phyloP scores from a whole-genome alignment of 2,888 invertebrate species.

The Oasisia sp. region DNA sequence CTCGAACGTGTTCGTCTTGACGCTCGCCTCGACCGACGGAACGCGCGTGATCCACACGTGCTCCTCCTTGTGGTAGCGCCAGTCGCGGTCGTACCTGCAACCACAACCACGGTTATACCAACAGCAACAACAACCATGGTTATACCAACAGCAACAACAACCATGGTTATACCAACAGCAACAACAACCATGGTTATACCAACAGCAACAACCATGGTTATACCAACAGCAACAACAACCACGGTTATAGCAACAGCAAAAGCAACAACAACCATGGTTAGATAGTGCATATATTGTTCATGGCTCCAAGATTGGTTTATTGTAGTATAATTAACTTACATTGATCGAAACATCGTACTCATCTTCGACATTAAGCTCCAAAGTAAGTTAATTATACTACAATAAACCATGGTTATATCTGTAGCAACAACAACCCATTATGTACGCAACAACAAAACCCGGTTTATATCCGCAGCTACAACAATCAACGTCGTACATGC shows the following conservation, averaged over 20 bases:
- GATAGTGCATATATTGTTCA: too few relatives aligned
- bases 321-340: too few relatives aligned
- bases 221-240: background rate
- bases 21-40: slow-evolving; percentile 89
- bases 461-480: background rate
- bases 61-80: slow-evolving; percentile 99
- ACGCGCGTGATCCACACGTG: slow-evolving; percentile 99
- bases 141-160: background rate
- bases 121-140: background rate
- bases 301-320: too few relatives aligned
- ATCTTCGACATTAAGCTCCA: too few relatives aligned
- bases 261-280: background rate
- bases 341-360: too few relatives aligned
- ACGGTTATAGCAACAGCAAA: slow-evolving; percentile 36
- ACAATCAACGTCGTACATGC: background rate
- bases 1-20: slow-evolving; percentile 96
- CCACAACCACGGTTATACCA: background rate
- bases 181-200: background rate
- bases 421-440: too few relatives aligned
- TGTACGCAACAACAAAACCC: too few relatives aligned
- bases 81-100: slow-evolving; percentile 92
- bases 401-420: too few relatives aligned
- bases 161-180: slow-evolving; percentile 36
- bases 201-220: background rate
- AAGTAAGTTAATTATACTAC: too few relatives aligned